A percentile compares a stretch with the other conserved stretches of the same genome.
phyloP scores from a whole-genome alignment of 35 echinoderm and acorn worm genomes.

The Lytechinus pictus region DNA sequence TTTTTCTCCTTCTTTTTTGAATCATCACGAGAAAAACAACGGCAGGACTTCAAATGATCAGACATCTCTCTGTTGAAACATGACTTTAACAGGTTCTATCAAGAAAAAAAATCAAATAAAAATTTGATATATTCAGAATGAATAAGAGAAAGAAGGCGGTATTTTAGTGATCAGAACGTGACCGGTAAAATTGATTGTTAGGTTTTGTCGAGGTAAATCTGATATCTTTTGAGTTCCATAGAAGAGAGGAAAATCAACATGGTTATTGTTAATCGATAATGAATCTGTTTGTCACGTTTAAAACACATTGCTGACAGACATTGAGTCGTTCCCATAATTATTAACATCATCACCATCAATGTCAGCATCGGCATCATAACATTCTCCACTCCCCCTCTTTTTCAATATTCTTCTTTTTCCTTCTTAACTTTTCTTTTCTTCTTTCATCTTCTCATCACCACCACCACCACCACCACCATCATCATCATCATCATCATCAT shows the following conservation, averaged over 20 bases:
- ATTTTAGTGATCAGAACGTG: neutral
- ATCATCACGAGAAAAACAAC: neutral
- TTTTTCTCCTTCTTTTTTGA: neutral
- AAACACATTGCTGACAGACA: too few species aligned
- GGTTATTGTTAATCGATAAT: neutral
- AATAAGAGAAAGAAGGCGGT: neutral
- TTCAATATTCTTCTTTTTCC: neutral
- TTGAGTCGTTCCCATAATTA: too few species aligned
- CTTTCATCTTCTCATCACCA: neutral
- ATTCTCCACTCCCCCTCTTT: neutral
- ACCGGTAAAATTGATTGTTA: neutral
- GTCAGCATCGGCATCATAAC: neutral
- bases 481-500: neutral
- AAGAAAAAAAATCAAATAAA: neutral
- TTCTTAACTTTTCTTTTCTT: neutral
- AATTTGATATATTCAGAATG: neutral
- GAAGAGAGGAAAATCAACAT: neutral
- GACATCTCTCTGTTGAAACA: conserved; percentile 7
- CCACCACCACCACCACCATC: neutral
- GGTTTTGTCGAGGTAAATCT: neutral
- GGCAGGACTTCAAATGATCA: neutral
- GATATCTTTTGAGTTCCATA: neutral
- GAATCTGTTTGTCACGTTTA: too few species aligned
- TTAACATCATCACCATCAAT: neutral
- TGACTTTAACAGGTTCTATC: neutral